Evolutionary conservation across 1,140 invertebrate species (phyloP).

Genomic region (Oryzaephilus surinamensis): DNA sequence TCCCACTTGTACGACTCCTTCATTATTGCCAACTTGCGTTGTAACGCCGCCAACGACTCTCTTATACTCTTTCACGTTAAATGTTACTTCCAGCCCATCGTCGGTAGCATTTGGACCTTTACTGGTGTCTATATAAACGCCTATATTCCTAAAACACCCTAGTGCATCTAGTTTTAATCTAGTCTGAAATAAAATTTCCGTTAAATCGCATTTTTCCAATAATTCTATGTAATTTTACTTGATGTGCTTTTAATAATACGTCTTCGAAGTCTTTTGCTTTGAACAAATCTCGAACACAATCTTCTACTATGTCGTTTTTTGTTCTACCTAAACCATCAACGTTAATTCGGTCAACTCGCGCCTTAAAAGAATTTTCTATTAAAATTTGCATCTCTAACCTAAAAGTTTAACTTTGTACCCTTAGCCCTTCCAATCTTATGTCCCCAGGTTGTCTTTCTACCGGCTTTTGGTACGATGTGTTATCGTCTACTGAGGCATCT

Average conservation of each 20-base stretch:
- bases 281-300: constrained; percentile 61
- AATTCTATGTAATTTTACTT: too few relatives aligned
- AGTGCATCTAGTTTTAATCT: constrained; percentile 59
- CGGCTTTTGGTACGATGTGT: too few relatives aligned
- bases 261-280: constrained; percentile 55
- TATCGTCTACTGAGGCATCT: too few relatives aligned
- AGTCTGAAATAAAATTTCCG: constrained; percentile 37
- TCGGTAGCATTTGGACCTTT: constrained; percentile 54
- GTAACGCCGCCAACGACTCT: constrained; percentile 67
- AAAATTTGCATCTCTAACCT: too few relatives aligned
- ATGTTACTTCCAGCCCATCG: constrained; percentile 75
- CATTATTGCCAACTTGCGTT: constrained; percentile 76
- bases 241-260: constrained; percentile 48
- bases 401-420: too few relatives aligned
- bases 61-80: constrained; percentile 65
- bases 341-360: constrained; percentile 65
- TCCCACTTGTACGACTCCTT: constrained; percentile 64
- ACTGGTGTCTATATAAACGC: constrained; percentile 74
- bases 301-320: constrained; percentile 71
- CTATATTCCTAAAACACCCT: constrained; percentile 73
- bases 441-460: too few relatives aligned
- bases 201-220: constrained; percentile 1
- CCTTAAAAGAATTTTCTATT: too few relatives aligned
- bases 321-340: constrained; percentile 72
- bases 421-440: too few relatives aligned